A percentile compares a stretch with the other conserved stretches of the same genome.
phyloP scores from a whole-genome alignment of 2,113 vertebrate genomes.

The Polypterus senegalus region DNA sequence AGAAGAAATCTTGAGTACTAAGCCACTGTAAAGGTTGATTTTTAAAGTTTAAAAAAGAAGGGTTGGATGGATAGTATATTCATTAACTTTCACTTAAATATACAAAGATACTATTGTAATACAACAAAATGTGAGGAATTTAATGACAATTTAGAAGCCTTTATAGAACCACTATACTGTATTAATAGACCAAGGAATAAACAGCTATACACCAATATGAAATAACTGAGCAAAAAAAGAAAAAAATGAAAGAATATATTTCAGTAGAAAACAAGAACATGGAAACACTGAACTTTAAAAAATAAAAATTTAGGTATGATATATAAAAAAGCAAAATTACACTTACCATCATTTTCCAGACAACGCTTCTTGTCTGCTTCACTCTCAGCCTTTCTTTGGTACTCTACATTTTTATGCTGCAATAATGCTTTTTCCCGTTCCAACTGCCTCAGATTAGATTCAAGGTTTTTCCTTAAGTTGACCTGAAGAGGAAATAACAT shows the following conservation, averaged over 20 bases:
- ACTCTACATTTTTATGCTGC: conserved; percentile 90
- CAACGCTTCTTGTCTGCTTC: conserved; percentile 91
- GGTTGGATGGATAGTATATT: too few species aligned
- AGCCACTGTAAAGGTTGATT: too few species aligned
- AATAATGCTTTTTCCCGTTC: conserved; percentile 92
- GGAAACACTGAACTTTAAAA: neutral
- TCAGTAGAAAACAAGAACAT: neutral
- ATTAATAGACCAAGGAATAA: too few species aligned
- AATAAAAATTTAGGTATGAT: neutral
- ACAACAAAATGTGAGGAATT: too few species aligned
- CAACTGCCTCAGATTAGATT: conserved; percentile 72
- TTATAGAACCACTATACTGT: too few species aligned
- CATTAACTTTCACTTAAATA: too few species aligned
- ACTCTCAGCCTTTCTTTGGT: conserved; percentile 83
- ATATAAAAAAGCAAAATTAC: neutral
- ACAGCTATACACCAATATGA: too few species aligned
- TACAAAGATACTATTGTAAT: too few species aligned
- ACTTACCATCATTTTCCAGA: conserved; percentile 83
- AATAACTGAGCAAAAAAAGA: neutral
- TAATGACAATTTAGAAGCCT: too few species aligned
- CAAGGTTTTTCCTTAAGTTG: conserved; percentile 72
- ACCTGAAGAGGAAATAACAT: conserved; percentile 43
- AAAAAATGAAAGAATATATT: neutral
- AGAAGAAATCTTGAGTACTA: too few species aligned
- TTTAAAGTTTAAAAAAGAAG: too few species aligned